Percentiles rank a stretch among this genome's conserved stretches.
These are phyloP conservation scores for Fregata magnificens DNA, from an alignment of 2,113 vertebrate genomes.

Conservation along the genomic window DNA sequence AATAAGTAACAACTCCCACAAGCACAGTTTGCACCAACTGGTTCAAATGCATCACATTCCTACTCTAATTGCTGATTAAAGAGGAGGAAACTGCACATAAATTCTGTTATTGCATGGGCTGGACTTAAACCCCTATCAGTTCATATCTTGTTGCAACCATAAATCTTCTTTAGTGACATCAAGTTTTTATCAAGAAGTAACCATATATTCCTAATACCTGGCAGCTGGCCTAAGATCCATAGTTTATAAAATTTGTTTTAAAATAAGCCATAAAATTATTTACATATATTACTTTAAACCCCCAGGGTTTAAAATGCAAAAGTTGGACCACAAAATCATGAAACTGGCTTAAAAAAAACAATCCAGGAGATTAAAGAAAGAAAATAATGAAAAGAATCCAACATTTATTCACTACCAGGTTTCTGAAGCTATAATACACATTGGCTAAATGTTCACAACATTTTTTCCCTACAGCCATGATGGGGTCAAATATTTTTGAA, in stretches of 20 bases:
- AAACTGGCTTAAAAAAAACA: background rate
- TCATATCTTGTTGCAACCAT: background rate
- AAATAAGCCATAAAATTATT: background rate
- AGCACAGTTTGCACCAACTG: slow-evolving; percentile 4
- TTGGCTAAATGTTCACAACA: background rate
- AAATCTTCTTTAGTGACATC: background rate
- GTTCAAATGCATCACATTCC: slow-evolving; percentile 41
- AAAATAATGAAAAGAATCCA: background rate
- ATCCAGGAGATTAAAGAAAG: background rate
- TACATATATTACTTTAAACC: background rate
- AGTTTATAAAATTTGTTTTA: slow-evolving; percentile 3
- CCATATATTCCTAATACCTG: slow-evolving; percentile 23
- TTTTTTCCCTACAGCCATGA: background rate
- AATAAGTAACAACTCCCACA: background rate
- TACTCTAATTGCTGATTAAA: slow-evolving; percentile 30
- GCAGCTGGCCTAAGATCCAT: background rate
- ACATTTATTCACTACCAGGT: background rate
- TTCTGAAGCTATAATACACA: background rate
- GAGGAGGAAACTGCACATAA: slow-evolving; percentile 45
- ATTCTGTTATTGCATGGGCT: slow-evolving; percentile 1
- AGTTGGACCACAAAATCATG: background rate
- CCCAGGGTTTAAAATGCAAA: background rate
- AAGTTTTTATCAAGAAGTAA: slow-evolving; percentile 18
- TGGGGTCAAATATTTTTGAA: background rate
- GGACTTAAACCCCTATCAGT: background rate